Conservation (phyloP, 2,888 invertebrate species). For the Coenonympha arcania region DNA sequence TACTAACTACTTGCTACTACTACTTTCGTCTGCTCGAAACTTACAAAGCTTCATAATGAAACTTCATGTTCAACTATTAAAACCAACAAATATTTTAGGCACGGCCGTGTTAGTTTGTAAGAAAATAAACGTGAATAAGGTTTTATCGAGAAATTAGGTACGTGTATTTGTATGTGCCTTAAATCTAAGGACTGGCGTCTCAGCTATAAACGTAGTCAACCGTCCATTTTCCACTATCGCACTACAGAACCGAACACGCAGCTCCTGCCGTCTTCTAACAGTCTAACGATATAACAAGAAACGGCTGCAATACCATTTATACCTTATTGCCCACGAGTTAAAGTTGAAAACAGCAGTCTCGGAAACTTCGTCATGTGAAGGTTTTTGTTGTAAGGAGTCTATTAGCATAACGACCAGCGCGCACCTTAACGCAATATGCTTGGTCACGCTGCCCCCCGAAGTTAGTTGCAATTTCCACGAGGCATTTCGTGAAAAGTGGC, state of each 20-base stretch:
- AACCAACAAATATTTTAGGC: no score
- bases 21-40: no score
- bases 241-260: conserved; percentile 63
- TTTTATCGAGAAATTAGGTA: conserved; percentile 59
- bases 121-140: conserved; percentile 59
- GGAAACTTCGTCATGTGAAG: conserved; percentile 16
- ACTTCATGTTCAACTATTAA: neutral
- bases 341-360: conserved; percentile 26
- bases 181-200: conserved; percentile 60
- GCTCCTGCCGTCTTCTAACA: conserved; percentile 33
- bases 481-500: conserved; percentile 57
- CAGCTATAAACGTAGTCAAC: conserved; percentile 72
- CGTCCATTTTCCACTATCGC: conserved; percentile 71
- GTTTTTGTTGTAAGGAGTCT: conserved; percentile 35
- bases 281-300: conserved; percentile 30
- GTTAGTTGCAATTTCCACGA: conserved; percentile 68
- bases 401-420: conserved; percentile 71
- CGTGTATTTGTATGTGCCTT: conserved; percentile 59
- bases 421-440: conserved; percentile 73
- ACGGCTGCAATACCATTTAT: conserved; percentile 7
- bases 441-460: conserved; percentile 70
- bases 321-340: conserved; percentile 8
- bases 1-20: no score
- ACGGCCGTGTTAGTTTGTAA: conserved; percentile 24
- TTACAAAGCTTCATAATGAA: no score